These are phyloP conservation scores for Heterodera schachtii DNA, from an alignment of 1,140 invertebrate genomes.

Conservation along the genomic window DNA sequence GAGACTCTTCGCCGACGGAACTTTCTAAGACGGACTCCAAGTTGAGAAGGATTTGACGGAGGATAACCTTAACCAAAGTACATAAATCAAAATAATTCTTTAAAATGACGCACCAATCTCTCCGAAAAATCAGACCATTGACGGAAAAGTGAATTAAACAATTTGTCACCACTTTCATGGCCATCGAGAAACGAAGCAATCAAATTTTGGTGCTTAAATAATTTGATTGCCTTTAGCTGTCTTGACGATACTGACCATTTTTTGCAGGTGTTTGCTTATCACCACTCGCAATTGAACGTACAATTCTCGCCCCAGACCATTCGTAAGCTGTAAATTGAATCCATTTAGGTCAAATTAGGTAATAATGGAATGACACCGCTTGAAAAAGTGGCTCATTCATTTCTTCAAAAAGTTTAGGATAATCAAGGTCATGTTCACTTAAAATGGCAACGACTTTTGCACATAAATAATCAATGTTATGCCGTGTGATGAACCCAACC, in stretches of 20 bases:
- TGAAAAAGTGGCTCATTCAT: not conserved
- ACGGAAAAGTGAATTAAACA: not conserved
- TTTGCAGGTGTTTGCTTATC: not conserved
- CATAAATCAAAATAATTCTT: too few species aligned
- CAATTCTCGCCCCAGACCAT: not conserved
- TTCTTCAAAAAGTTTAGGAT: not conserved
- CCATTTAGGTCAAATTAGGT: not conserved
- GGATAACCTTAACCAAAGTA: not conserved
- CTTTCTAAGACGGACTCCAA: constrained; percentile 22
- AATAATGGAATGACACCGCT: not conserved
- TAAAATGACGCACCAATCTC: not conserved
- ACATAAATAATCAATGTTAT: not conserved
- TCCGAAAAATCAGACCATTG: constrained; percentile 8
- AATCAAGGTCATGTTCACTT: not conserved
- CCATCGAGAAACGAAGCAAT: not conserved
- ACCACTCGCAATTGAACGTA: not conserved
- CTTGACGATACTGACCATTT: not conserved
- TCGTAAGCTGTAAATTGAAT: not conserved
- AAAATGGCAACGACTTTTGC: not conserved
- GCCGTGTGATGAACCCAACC: too few species aligned
- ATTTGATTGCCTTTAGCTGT: not conserved
- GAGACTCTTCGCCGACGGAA: not conserved
- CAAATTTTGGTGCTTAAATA: not conserved
- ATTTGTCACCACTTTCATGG: not conserved
- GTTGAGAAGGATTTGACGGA: constrained; percentile 1